Evolutionary conservation across 2,113 vertebrate genomes (phyloP).

Genomic region (Poicephalus meyeri): DNA sequence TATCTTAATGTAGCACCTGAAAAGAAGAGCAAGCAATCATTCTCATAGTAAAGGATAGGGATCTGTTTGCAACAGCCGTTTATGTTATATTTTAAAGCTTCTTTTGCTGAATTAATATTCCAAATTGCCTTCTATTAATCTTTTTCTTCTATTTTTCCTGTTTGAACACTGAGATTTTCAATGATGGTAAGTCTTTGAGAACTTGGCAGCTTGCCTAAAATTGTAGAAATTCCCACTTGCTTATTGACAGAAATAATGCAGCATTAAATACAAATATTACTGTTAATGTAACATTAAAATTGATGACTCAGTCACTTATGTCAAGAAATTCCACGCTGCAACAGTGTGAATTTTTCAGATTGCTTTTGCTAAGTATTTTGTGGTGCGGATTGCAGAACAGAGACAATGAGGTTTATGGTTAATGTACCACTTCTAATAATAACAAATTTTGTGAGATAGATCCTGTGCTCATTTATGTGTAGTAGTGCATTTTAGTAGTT

Average conservation of each 20-base stretch:
- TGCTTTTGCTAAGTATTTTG: background rate
- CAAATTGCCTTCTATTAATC: background rate
- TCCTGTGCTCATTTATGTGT: background rate
- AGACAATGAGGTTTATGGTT: background rate
- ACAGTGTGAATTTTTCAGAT: background rate
- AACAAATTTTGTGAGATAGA: background rate
- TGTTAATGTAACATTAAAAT: background rate
- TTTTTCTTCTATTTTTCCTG: background rate
- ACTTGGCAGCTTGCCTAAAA: conserved; percentile 42
- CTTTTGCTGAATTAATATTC: background rate
- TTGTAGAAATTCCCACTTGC: background rate
- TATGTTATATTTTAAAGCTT: background rate
- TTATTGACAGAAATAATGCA: conserved; percentile 13
- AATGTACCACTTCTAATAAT: background rate
- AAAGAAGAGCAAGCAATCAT: background rate
- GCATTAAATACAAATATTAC: conserved; percentile 26
- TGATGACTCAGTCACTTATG: background rate
- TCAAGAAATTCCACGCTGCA: background rate
- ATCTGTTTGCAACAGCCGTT: background rate
- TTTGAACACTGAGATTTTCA: background rate
- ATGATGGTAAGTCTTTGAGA: background rate
- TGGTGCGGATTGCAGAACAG: background rate
- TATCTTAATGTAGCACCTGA: background rate
- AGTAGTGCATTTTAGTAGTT: background rate
- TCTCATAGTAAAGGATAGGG: background rate